Evolutionary conservation across 2,797 vertebrate genomes (phyloP), one percentile per base, ranked within the genome.

Genomic region (Spheniscus humboldti): DNA sequence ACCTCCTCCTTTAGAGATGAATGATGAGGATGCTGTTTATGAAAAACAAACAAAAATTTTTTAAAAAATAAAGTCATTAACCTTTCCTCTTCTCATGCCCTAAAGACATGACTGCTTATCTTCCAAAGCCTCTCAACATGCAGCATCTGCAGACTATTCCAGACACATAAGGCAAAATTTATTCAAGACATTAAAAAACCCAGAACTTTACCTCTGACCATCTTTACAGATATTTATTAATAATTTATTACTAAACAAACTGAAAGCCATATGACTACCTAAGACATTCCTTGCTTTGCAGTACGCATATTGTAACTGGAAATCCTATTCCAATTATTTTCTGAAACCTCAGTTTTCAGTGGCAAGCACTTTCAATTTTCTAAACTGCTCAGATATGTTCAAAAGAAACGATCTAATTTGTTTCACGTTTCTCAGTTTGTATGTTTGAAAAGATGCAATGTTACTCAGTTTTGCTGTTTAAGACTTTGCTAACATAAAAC

Each of bases 1-100:
- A 97, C 98, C 92, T 99, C 98, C 45, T 99, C 98, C 97, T 99
- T 99, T 57, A 99, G 87, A 64, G 98, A 98, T 53, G 98, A 96
- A 97, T 98, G 98, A 96, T 99, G 98, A 92, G 98, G 94, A 86
- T 98, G 98, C 98, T 98, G 97, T 72, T 97, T 31, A 63, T 83
- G 85, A 62, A 91, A 84, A 77, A 95, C 86, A 84, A 83, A 91
- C 47, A 86, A 56, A 78, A 47, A 47, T 19, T 2, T 23, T 23
- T 28, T 16, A 23, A 30, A 16, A 31, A 14, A 23, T 20, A 75
- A 91, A 96, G 69, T 72, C 47, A 74, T 74, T 93, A 85, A 96
- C 84, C 77, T 86, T 79, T 92, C 57, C 52, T 84, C 90, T 71
- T 95, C 86, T 96, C 25, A 24, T 28, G 33, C 41, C 24, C 67